These are phyloP conservation scores for Beris chalybata DNA, from an alignment of 2,888 invertebrate species.

Conservation along the genomic window DNA sequence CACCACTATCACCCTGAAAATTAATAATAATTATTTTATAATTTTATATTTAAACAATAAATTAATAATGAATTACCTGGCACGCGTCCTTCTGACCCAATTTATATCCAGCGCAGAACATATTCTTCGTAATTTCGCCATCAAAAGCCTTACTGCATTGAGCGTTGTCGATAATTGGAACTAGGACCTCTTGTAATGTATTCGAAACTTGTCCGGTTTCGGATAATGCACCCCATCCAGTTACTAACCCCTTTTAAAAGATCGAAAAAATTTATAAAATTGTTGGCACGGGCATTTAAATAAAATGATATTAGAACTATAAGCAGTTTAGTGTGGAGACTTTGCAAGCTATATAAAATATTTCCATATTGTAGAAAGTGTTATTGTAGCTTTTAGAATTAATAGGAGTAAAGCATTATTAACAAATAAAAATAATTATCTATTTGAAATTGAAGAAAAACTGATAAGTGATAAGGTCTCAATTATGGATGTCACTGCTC, in stretches of 20 bases:
- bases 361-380: too few species aligned
- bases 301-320: too few species aligned
- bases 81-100: constrained; percentile 54
- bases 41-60: neutral
- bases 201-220: constrained; percentile 72
- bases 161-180: constrained; percentile 71
- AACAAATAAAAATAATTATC: too few species aligned
- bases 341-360: too few species aligned
- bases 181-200: constrained; percentile 72
- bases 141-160: constrained; percentile 53
- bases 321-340: too few species aligned
- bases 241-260: constrained; percentile 61
- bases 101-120: constrained; percentile 53
- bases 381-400: too few species aligned
- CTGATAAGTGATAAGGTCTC: too few species aligned
- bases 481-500: too few species aligned
- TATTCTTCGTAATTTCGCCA: constrained; percentile 52
- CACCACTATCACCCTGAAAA: constrained; percentile 52
- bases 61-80: constrained; percentile 41
- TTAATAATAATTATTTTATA: neutral
- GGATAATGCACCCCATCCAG: constrained; percentile 77
- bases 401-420: too few species aligned
- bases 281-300: too few species aligned
- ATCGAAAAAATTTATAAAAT: constrained; percentile 51
- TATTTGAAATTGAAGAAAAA: too few species aligned